Evolutionary conservation across 2,888 invertebrate species (phyloP).

Genomic region (Cryptocephalus primarius): DNA sequence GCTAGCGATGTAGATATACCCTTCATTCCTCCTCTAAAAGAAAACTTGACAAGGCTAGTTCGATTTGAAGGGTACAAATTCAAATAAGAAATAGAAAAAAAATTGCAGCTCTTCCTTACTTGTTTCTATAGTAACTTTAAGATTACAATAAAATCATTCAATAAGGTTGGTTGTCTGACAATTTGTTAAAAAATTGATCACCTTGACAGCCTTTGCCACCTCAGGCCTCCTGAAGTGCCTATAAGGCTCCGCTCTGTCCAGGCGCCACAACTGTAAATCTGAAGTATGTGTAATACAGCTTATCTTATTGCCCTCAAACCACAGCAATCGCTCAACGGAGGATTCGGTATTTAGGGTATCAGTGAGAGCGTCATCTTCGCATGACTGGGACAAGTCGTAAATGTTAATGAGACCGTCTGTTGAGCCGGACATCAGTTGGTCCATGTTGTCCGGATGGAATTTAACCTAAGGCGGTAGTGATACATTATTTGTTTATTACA

Average conservation of each 20-base stretch:
- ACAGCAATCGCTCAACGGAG: slow-evolving; percentile 55
- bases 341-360: slow-evolving; percentile 70
- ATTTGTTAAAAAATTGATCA: no score
- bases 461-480: slow-evolving; percentile 40
- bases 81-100: no score
- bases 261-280: slow-evolving; percentile 59
- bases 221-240: slow-evolving; percentile 46
- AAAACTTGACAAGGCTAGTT: no score
- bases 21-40: slow-evolving; percentile 48
- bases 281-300: slow-evolving; percentile 62
- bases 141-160: no score
- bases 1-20: slow-evolving; percentile 54
- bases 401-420: slow-evolving; percentile 78
- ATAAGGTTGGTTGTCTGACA: no score
- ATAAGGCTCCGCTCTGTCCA: slow-evolving; percentile 49
- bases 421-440: slow-evolving; percentile 63
- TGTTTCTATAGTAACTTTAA: no score
- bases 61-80: no score
- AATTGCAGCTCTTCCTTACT: no score
- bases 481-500: background rate
- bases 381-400: slow-evolving; percentile 60
- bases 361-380: slow-evolving; percentile 70
- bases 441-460: slow-evolving; percentile 59
- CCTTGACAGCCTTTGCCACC: slow-evolving; percentile 48
- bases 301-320: slow-evolving; percentile 40